Conservation (phyloP, 1,140 invertebrate genomes). For the Philotrypesis tridentata region DNA sequence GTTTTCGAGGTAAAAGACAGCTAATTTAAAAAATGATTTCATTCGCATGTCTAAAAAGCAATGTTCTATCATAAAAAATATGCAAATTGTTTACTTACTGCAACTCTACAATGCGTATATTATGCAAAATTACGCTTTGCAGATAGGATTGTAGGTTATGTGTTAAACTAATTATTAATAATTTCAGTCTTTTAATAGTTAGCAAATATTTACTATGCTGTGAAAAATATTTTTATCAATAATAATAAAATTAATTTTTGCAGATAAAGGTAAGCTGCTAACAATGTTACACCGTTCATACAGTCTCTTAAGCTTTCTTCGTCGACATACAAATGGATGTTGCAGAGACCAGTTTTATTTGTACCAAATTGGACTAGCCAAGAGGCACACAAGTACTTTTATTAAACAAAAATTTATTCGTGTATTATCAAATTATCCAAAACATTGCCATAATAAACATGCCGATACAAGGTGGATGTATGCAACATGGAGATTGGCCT, state of each 20-base stretch:
- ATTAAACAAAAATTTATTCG: slow-evolving; percentile 60
- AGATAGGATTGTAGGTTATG: slow-evolving; percentile 32
- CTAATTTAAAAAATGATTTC: neutral
- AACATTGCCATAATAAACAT: slow-evolving; percentile 53
- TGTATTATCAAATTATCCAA: slow-evolving; percentile 54
- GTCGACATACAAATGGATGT: slow-evolving; percentile 56
- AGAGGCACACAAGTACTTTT: slow-evolving; percentile 62
- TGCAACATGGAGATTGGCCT: slow-evolving; percentile 50
- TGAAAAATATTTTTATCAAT: neutral
- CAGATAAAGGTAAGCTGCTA: slow-evolving; percentile 31
- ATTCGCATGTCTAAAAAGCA: neutral
- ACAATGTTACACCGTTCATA: slow-evolving; percentile 67
- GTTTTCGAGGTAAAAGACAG: neutral
- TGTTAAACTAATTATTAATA: slow-evolving; percentile 1
- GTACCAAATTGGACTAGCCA: slow-evolving; percentile 60
- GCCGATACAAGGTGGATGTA: slow-evolving; percentile 54
- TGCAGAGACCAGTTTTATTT: slow-evolving; percentile 59
- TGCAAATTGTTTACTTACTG: neutral
- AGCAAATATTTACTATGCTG: neutral
- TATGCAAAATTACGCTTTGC: neutral
- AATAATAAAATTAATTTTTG: slow-evolving; percentile 14
- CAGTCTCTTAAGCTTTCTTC: slow-evolving; percentile 61
- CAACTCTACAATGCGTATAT: neutral
- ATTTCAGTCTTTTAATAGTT: neutral
- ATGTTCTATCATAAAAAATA: neutral